These are phyloP conservation scores for Platorchestia sp. DNA, from an alignment of 1,140 invertebrate species.

Conservation along the genomic window DNA sequence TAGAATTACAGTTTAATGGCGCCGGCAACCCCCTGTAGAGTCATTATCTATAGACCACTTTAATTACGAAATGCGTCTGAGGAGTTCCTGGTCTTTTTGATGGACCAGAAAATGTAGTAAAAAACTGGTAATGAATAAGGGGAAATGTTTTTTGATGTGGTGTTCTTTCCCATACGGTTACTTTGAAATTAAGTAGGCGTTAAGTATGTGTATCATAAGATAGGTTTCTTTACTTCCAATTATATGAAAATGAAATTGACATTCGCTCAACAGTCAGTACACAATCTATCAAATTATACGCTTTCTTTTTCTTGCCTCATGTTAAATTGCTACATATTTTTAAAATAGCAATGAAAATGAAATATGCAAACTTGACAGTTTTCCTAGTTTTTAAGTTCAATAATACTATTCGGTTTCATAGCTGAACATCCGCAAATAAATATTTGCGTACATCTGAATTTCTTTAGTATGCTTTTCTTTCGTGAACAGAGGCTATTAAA, in stretches of 20 bases:
- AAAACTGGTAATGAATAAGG: neutral
- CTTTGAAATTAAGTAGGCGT: neutral
- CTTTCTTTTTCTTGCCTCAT: neutral
- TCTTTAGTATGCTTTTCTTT: neutral
- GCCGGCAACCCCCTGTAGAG: neutral
- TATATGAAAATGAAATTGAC: neutral
- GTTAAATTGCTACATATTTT: neutral
- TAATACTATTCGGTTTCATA: neutral
- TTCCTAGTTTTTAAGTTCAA: neutral
- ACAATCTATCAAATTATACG: neutral
- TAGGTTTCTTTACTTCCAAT: neutral
- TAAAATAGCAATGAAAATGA: neutral
- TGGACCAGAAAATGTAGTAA: neutral
- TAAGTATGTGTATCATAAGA: neutral
- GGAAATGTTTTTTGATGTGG: neutral
- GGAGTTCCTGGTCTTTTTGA: neutral
- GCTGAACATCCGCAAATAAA: neutral
- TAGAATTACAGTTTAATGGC: neutral
- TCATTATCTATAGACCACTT: conserved; percentile 3
- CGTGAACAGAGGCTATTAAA: neutral
- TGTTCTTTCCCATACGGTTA: neutral
- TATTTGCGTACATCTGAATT: neutral
- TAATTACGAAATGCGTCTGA: conserved; percentile 1
- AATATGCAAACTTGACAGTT: neutral
- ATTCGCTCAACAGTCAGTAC: neutral